A percentile compares a stretch with the other conserved stretches of the same genome.
Evolutionary conservation across 2,113 vertebrate species (phyloP).

Genomic region (Pangasianodon gigas): DNA sequence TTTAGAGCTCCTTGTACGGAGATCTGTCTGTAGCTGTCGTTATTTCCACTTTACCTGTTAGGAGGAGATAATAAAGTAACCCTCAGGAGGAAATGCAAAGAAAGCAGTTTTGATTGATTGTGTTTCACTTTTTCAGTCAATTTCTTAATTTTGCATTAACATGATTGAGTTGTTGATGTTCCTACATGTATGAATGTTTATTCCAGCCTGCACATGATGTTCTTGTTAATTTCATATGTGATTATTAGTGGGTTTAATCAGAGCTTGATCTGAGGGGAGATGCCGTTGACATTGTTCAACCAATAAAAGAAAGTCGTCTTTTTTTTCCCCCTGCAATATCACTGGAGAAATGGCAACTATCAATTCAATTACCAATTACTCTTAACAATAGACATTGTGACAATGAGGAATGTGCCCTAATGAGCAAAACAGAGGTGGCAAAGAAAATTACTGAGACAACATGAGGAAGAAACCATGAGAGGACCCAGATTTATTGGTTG

Average conservation of each 20-base stretch:
- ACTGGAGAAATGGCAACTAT: neutral
- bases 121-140: constrained; percentile 9
- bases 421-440: neutral
- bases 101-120: constrained; percentile 31
- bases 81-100: constrained; percentile 18
- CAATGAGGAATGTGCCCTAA: neutral
- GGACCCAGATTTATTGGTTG: neutral
- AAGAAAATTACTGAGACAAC: neutral
- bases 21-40: constrained; percentile 44
- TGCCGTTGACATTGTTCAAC: neutral
- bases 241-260: constrained; percentile 5
- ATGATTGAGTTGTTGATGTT: constrained; percentile 14
- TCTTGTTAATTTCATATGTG: neutral
- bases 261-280: neutral
- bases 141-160: constrained; percentile 24
- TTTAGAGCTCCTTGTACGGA: constrained; percentile 34
- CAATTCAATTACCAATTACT: neutral
- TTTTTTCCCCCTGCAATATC: neutral
- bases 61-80: constrained; percentile 21
- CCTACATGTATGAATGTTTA: constrained; percentile 12
- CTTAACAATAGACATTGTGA: neutral
- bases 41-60: constrained; percentile 50
- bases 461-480: neutral
- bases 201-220: neutral
- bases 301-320: neutral